Evolutionary conservation across 2,888 invertebrate genomes (phyloP).

Genomic region (Torymus aiolomorphi): DNA sequence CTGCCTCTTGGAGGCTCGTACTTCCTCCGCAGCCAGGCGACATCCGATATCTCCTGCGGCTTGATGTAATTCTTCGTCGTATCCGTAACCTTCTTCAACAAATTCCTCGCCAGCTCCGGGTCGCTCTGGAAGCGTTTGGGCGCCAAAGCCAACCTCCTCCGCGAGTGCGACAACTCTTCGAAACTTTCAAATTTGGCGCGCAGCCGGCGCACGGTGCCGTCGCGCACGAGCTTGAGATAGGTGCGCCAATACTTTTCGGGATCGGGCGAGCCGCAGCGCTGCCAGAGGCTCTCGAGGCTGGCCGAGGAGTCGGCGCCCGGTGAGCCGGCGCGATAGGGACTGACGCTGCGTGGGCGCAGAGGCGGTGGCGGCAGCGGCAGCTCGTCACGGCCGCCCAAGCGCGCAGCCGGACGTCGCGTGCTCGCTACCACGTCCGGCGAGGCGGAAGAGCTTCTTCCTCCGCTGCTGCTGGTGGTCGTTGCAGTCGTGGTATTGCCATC

Average conservation of each 20-base stretch:
- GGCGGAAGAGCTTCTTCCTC: slow-evolving; percentile 66
- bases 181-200: slow-evolving; percentile 86
- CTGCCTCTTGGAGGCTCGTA: slow-evolving; percentile 80
- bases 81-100: slow-evolving; percentile 76
- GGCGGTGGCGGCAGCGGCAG: slow-evolving; percentile 62
- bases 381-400: slow-evolving; percentile 70
- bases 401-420: slow-evolving; percentile 67
- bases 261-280: slow-evolving; percentile 85
- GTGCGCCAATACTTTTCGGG: slow-evolving; percentile 83
- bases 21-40: slow-evolving; percentile 79
- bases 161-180: slow-evolving; percentile 75
- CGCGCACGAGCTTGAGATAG: slow-evolving; percentile 83
- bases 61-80: slow-evolving; percentile 75
- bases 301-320: slow-evolving; percentile 74
- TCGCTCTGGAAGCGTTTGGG: slow-evolving; percentile 84
- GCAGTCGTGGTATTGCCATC: slow-evolving; percentile 1
- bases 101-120: slow-evolving; percentile 83
- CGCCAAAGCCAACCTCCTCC: slow-evolving; percentile 66
- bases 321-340: slow-evolving; percentile 71
- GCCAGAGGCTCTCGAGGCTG: slow-evolving; percentile 82
- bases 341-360: slow-evolving; percentile 72
- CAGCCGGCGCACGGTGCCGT: slow-evolving; percentile 87
- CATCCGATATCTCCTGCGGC: slow-evolving; percentile 78
- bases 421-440: slow-evolving; percentile 64
- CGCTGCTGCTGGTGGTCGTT: slow-evolving; percentile 8